phyloP scores from a whole-genome alignment of 2,797 vertebrate species.

The Peromyscus attwateri region DNA sequence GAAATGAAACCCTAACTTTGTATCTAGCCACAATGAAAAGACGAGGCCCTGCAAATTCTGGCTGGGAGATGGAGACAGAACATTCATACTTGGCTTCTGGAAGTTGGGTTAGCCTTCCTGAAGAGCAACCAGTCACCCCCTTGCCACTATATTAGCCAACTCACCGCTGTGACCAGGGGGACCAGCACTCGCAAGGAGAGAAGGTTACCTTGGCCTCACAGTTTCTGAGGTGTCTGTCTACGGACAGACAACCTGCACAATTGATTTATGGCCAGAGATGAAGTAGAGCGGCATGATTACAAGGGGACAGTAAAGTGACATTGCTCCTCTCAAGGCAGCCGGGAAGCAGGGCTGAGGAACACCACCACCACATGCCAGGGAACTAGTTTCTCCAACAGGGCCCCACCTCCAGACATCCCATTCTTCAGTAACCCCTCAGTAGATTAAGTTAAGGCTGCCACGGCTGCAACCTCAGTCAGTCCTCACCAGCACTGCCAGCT shows the following conservation, averaged over 20 bases:
- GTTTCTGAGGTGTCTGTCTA: background rate
- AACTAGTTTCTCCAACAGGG: background rate
- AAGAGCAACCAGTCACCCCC: background rate
- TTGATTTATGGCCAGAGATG: background rate
- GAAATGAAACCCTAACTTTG: conserved; percentile 28
- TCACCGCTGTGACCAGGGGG: background rate
- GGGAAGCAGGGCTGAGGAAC: background rate
- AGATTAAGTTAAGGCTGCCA: background rate
- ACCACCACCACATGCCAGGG: background rate
- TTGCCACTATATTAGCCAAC: too few relatives aligned
- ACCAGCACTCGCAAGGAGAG: background rate
- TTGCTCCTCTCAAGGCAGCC: background rate
- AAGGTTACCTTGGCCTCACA: background rate
- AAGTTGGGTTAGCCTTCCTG: background rate
- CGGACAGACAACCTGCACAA: background rate
- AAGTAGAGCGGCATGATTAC: background rate
- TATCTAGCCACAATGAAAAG: background rate
- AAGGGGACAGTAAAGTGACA: background rate
- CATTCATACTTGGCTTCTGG: rapidly evolving
- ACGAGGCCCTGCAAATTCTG: background rate
- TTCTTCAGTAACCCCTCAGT: background rate
- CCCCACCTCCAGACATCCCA: background rate
- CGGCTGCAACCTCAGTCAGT: background rate
- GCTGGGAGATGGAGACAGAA: background rate
- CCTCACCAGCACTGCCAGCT: background rate